phyloP scores from a whole-genome alignment of 1,140 invertebrate genomes.

The Meloidogyne chitwoodi region DNA sequence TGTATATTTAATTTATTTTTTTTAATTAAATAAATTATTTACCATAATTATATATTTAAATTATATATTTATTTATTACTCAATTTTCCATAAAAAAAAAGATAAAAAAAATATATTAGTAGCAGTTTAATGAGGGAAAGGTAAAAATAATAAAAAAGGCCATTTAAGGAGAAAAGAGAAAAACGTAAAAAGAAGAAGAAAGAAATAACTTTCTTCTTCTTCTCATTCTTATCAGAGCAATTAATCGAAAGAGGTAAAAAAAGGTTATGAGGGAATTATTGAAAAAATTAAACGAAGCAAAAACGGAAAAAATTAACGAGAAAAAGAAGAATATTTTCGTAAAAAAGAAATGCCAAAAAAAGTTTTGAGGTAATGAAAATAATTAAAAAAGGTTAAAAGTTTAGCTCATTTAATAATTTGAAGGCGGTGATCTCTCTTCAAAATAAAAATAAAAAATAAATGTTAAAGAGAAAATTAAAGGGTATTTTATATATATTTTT shows the following conservation, averaged over 20 bases:
- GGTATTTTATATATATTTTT: no score
- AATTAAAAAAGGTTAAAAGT: background rate
- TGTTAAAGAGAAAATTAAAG: background rate
- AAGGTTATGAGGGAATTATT: background rate
- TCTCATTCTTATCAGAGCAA: background rate
- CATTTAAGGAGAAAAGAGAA: background rate
- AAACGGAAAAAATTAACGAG: background rate
- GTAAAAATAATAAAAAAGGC: background rate
- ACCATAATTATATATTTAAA: no score
- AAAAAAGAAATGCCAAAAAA: background rate
- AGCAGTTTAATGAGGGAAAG: background rate
- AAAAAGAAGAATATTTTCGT: background rate
- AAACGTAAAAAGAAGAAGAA: background rate
- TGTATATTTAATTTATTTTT: no score
- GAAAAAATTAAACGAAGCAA: background rate
- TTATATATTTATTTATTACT: background rate
- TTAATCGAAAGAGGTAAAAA: conserved; percentile 8
- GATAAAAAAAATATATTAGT: background rate
- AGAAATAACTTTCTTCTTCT: background rate
- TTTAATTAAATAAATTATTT: no score
- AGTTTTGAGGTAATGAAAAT: background rate
- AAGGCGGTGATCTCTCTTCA: background rate
- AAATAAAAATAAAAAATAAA: background rate
- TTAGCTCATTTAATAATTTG: background rate
- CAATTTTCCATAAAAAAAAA: background rate